A percentile compares a stretch with the other conserved stretches of the same genome.
These are phyloP conservation scores for Epizoanthus stellaris DNA, from an alignment of 92 coral and sea anemone species.

Conservation along the genomic window DNA sequence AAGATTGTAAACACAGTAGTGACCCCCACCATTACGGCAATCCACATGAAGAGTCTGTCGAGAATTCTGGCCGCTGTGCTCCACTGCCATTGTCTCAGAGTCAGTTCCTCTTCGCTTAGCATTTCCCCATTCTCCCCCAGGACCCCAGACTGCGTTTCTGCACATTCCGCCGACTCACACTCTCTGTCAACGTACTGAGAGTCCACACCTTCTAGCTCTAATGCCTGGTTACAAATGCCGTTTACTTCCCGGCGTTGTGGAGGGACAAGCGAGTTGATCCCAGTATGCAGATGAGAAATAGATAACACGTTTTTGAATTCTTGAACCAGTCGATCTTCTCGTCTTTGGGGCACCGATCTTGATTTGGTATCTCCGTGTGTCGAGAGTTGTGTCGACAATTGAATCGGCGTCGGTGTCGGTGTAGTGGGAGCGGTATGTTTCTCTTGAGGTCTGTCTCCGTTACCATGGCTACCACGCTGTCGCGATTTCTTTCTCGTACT, in stretches of 20 bases:
- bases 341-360: constrained; percentile 1
- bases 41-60: constrained; percentile 79
- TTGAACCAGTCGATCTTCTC: constrained; percentile 66
- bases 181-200: background rate
- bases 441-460: background rate
- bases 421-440: constrained; percentile 3
- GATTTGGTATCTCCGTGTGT: background rate
- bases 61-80: constrained; percentile 77
- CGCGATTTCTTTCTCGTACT: background rate
- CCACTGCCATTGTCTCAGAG: constrained; percentile 86
- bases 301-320: constrained; percentile 54
- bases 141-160: constrained; percentile 44
- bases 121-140: constrained; percentile 79
- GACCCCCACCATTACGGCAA: constrained; percentile 62
- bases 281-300: constrained; percentile 37
- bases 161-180: constrained; percentile 8
- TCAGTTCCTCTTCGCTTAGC: constrained; percentile 68
- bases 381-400: background rate
- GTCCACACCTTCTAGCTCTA: constrained; percentile 17
- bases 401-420: background rate
- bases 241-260: constrained; percentile 12
- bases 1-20: constrained; percentile 68
- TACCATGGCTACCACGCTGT: background rate
- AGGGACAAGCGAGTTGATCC: background rate
- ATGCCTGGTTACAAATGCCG: constrained; percentile 15